Evolutionary conservation across 2,113 vertebrate species (phyloP).

Genomic region (Sinocyclocheilus rhinocerous): DNA sequence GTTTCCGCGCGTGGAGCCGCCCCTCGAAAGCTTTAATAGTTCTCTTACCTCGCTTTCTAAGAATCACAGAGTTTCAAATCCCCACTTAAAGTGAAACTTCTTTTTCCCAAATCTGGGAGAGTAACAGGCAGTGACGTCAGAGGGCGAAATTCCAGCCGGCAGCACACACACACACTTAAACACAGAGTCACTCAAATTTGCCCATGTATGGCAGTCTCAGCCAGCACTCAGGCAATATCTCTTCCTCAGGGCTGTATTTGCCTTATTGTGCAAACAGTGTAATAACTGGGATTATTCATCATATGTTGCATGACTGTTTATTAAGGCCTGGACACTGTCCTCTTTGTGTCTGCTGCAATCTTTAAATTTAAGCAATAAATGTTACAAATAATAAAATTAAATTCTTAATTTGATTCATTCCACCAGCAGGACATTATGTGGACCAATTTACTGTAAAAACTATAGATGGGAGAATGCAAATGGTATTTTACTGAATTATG

Average conservation of each 20-base stretch:
- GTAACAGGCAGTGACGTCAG: conserved; percentile 82
- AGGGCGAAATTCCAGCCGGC: conserved; percentile 76
- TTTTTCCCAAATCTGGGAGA: conserved; percentile 76
- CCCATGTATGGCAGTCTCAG: conserved; percentile 82
- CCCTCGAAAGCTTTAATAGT: conserved; percentile 34
- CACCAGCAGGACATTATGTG: not conserved
- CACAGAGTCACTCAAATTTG: conserved; percentile 68
- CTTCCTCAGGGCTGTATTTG: conserved; percentile 49
- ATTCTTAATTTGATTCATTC: not conserved
- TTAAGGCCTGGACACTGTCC: not conserved
- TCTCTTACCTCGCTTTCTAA: conserved; percentile 80
- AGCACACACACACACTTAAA: conserved; percentile 49
- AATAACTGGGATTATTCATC: conserved; percentile 9
- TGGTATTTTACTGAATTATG: not conserved
- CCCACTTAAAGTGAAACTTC: conserved; percentile 77
- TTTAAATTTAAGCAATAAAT: not conserved
- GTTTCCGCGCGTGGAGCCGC: not conserved
- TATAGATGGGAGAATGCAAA: not conserved
- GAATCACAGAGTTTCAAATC: conserved; percentile 72
- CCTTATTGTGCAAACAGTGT: conserved; percentile 50
- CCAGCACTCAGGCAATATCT: conserved; percentile 58
- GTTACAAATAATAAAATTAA: not conserved
- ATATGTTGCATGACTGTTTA: not conserved
- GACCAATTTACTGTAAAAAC: not conserved
- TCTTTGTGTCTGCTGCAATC: not conserved